Percentiles rank a stretch among this genome's conserved stretches.
phyloP scores from a whole-genome alignment of 2,888 invertebrate genomes.

The Diabrotica balteata region DNA sequence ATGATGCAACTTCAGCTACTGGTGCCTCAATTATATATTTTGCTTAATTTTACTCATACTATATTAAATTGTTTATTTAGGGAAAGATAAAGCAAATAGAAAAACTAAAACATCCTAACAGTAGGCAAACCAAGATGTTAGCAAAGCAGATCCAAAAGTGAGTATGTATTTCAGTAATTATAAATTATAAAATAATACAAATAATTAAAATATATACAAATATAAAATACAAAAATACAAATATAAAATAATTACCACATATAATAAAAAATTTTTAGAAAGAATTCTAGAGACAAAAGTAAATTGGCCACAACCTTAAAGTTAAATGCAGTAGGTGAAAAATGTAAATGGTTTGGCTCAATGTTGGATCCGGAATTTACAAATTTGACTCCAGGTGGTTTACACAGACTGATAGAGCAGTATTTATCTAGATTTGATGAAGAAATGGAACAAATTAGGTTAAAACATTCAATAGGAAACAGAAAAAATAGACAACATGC shows the following conservation, averaged over 20 bases:
- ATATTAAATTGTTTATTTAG: slow-evolving; percentile 47
- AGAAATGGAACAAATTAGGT: slow-evolving; percentile 60
- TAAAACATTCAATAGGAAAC: slow-evolving; percentile 80
- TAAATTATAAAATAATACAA: no score
- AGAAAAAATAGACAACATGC: slow-evolving; percentile 81
- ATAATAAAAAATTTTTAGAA: slow-evolving; percentile 52
- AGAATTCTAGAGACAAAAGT: slow-evolving; percentile 66
- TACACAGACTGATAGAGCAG: slow-evolving; percentile 61
- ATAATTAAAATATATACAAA: no score
- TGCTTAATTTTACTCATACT: no score
- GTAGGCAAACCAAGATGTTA: slow-evolving; percentile 79
- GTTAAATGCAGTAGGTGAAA: slow-evolving; percentile 69
- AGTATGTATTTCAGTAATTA: slow-evolving; percentile 16
- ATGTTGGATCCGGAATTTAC: slow-evolving; percentile 1
- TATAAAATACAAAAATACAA: no score
- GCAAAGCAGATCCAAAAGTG: slow-evolving; percentile 74
- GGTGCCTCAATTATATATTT: no score
- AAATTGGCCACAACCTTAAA: slow-evolving; percentile 74
- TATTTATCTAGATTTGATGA: slow-evolving; percentile 50
- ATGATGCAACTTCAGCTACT: no score
- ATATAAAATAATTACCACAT: no score
- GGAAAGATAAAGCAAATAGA: slow-evolving; percentile 63
- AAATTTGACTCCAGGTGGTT: slow-evolving; percentile 68
- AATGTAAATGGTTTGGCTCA: slow-evolving; percentile 8
- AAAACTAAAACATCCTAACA: slow-evolving; percentile 82